Evolutionary conservation across 2,113 vertebrate genomes (phyloP).

Genomic region (Pholis gunnellus): DNA sequence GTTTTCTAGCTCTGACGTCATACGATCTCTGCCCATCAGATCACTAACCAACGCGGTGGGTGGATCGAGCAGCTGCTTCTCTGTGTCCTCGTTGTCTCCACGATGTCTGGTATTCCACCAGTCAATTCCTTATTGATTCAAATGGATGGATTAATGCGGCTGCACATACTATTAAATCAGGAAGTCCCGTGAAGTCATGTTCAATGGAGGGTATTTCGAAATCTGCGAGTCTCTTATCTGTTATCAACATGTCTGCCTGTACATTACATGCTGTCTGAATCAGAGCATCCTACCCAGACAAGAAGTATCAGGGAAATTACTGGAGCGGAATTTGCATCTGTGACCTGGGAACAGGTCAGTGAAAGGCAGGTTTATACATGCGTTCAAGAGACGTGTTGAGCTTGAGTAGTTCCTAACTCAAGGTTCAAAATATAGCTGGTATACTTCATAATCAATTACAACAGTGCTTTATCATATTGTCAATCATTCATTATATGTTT

Average conservation of each 20-base stretch:
- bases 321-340: conserved; percentile 10
- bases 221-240: background rate
- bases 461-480: background rate
- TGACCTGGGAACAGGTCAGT: conserved; percentile 42
- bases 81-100: conserved; percentile 40
- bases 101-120: conserved; percentile 33
- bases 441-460: background rate
- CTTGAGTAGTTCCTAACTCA: background rate
- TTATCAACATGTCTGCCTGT: conserved; percentile 10
- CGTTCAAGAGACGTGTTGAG: background rate
- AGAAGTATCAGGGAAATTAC: conserved; percentile 9
- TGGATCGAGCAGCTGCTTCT: conserved; percentile 18
- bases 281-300: conserved; percentile 31
- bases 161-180: conserved; percentile 42
- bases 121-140: conserved; percentile 45
- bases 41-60: conserved; percentile 21
- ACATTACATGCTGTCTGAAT: conserved; percentile 31
- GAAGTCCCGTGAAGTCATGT: conserved; percentile 48
- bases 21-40: conserved; percentile 36
- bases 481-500: background rate
- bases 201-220: background rate
- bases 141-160: conserved; percentile 25
- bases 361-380: background rate
- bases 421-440: background rate
- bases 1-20: conserved; percentile 37